Conservation (phyloP, 2,113 vertebrate genomes). For the Forbesichthys papilliferus region DNA sequence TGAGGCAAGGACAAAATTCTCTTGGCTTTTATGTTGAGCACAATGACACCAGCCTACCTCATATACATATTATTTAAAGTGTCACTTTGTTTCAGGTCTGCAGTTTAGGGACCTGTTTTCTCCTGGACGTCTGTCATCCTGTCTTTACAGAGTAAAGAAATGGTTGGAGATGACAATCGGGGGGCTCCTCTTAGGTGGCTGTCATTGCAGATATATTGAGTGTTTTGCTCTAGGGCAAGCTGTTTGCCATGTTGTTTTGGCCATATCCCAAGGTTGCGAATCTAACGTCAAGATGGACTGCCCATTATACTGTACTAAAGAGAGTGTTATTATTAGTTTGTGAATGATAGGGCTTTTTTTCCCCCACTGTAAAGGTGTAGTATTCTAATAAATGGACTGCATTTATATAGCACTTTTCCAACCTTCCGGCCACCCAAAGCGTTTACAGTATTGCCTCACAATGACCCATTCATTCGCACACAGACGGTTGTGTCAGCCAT, state of each 20-base stretch:
- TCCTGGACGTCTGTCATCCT: neutral
- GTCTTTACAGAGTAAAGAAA: neutral
- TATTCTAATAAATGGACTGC: too few species aligned
- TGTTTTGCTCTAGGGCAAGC: neutral
- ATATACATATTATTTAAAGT: neutral
- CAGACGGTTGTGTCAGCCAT: too few species aligned
- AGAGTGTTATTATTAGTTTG: too few species aligned
- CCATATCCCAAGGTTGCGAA: too few species aligned
- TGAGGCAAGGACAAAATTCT: neutral
- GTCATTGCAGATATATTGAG: constrained; percentile 1
- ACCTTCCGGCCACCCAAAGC: too few species aligned
- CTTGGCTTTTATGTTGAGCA: neutral
- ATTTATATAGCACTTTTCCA: too few species aligned
- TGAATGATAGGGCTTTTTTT: too few species aligned
- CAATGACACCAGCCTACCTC: neutral
- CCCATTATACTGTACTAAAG: neutral
- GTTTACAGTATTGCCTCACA: too few species aligned
- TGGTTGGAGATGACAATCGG: neutral
- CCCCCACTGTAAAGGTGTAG: too few species aligned
- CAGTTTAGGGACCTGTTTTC: neutral
- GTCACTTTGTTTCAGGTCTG: constrained; percentile 2
- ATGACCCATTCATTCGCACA: too few species aligned
- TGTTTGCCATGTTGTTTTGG: neutral
- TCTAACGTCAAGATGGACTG: neutral
- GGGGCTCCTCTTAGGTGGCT: constrained; percentile 2